phyloP scores from a whole-genome alignment of 2,888 invertebrate species.

The Shargacucullia verbasci region DNA sequence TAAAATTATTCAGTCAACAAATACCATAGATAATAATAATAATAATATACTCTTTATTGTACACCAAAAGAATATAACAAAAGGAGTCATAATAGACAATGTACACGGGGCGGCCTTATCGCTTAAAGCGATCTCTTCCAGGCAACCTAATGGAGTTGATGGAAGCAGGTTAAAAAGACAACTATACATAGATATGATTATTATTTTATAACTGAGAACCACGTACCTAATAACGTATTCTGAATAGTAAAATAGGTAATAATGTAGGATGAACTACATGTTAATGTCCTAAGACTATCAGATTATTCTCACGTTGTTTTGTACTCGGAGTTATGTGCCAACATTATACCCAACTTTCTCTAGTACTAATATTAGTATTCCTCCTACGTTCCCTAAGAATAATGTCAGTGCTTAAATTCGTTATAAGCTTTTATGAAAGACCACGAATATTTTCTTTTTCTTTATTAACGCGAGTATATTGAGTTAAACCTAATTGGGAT shows the following conservation, averaged over 20 bases:
- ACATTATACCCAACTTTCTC: conserved; percentile 34
- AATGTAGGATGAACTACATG: conserved; percentile 13
- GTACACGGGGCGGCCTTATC: too few relatives aligned
- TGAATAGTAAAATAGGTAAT: conserved; percentile 11
- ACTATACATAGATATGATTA: too few relatives aligned
- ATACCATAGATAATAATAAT: too few relatives aligned
- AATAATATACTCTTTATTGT: too few relatives aligned
- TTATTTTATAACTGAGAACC: too few relatives aligned
- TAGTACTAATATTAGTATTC: conserved; percentile 42
- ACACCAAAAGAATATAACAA: too few relatives aligned
- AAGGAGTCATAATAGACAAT: too few relatives aligned
- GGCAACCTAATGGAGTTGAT: too few relatives aligned
- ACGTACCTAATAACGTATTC: not conserved
- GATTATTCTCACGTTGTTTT: conserved; percentile 22
- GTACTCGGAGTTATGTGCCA: conserved; percentile 9
- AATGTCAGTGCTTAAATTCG: conserved; percentile 45
- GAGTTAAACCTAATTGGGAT: conserved; percentile 51
- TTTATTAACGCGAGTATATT: conserved; percentile 46
- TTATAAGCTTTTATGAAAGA: conserved; percentile 40
- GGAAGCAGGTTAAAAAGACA: too few relatives aligned
- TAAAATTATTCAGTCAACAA: too few relatives aligned
- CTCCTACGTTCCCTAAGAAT: conserved; percentile 29
- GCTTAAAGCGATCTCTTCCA: too few relatives aligned
- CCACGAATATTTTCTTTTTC: conserved; percentile 35
- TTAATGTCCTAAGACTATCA: conserved; percentile 19